These are phyloP conservation scores for Chrysotoxum bicinctum DNA, from an alignment of 2,888 invertebrate genomes.

Conservation along the genomic window DNA sequence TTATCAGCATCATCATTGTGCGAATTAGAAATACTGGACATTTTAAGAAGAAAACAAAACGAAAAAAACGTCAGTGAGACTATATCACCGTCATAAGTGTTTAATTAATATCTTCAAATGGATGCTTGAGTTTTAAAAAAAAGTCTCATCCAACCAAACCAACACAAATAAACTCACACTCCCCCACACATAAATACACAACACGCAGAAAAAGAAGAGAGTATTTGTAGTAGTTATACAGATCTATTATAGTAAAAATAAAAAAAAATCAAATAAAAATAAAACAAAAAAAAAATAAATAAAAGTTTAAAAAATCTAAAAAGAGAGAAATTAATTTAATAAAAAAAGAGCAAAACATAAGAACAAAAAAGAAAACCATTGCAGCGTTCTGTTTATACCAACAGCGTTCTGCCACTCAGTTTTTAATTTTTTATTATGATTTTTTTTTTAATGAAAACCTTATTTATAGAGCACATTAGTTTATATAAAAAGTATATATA, in stretches of 20 bases:
- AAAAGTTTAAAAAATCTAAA: slow-evolving; percentile 64
- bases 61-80: slow-evolving; percentile 65
- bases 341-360: slow-evolving; percentile 57
- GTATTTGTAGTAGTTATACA: slow-evolving; percentile 74
- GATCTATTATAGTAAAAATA: slow-evolving; percentile 72
- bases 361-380: slow-evolving; percentile 53
- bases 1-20: slow-evolving; percentile 56
- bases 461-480: slow-evolving; percentile 75
- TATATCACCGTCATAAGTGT: slow-evolving; percentile 73
- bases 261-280: slow-evolving; percentile 65
- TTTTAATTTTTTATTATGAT: slow-evolving; percentile 72
- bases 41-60: slow-evolving; percentile 50
- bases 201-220: slow-evolving; percentile 69
- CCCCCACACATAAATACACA: slow-evolving; percentile 75
- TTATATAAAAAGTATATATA: slow-evolving; percentile 70
- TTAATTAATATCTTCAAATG: slow-evolving; percentile 68
- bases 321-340: slow-evolving; percentile 72
- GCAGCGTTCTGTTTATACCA: slow-evolving; percentile 59
- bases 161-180: slow-evolving; percentile 66
- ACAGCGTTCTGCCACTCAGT: slow-evolving; percentile 72
- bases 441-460: slow-evolving; percentile 58
- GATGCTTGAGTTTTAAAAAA: slow-evolving; percentile 59
- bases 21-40: slow-evolving; percentile 57
- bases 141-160: slow-evolving; percentile 71
- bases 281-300: slow-evolving; percentile 58